Base-by-base conservation (phyloP, 1,140 invertebrate species). In the Melanaphis sacchari region DNA sequence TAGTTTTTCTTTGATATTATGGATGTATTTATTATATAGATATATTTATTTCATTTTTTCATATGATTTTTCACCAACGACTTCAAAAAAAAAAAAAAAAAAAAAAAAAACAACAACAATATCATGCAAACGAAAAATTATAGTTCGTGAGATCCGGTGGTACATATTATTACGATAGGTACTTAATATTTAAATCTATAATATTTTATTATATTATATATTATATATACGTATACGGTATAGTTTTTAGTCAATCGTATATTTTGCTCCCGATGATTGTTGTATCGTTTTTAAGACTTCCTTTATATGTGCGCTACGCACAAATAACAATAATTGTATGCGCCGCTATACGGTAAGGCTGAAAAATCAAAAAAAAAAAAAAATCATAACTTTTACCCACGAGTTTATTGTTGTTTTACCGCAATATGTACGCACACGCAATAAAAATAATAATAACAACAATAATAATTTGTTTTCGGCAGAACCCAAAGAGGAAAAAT, bases 401-500 rank as follows among this genome's bases (percentile, higher is more conserved):
- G 11, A 90, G 38, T 90, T 90, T 89, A 90, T 49, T 46, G 84
- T 87, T 43, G n/a, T 89, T n/a, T 38, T 82, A 38, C 54, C 54
- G 31, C 54, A 59, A 31, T 59, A 31, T 0, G 31, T 31, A 36
- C 46, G 52, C 36, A 89, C 26, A 36, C 31, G 43, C 21, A 46
- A 88, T 46, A 88, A 88, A n/a, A 88, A 88, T 46, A 88, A 46
- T 36, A 88, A 88, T 88, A 88, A 36, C 46, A 88, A 49, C 49
- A 87, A 76, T 76, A 66, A 43, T 91, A 81, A 91, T 81, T 66
- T 66, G 49, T 76, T 81, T 81, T 91, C 90, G 59, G 40, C 90
- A 41, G 38, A 41, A 41, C 90, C 46, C 66, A 36, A 36, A 38
- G 26, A 43, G 31, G 24, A 26, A 26, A 38, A 38, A 66, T 66